Conservation (phyloP, 2,888 invertebrate genomes). For the Amphipoea oculea region DNA sequence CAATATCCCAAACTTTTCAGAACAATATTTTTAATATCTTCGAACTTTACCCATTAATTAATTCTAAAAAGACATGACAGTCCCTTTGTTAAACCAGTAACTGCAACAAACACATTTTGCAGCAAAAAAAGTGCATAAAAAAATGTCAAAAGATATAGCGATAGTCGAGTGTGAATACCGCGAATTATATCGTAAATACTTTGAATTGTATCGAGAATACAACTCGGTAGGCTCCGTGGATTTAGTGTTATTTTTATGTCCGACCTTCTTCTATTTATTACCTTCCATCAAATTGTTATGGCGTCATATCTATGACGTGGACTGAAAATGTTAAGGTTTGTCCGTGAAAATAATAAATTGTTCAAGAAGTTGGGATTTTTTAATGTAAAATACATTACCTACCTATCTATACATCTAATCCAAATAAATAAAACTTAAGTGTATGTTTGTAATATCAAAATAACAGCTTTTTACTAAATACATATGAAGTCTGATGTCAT, state of each 20-base stretch:
- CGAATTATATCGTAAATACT: slow-evolving; percentile 32
- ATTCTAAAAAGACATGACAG: background rate
- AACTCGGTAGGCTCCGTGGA: slow-evolving; percentile 24
- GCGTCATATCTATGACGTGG: slow-evolving; percentile 33
- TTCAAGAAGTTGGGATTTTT: slow-evolving; percentile 7
- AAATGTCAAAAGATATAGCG: slow-evolving; percentile 17
- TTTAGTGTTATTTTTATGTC: slow-evolving; percentile 61
- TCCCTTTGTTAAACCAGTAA: background rate
- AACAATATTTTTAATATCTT: background rate
- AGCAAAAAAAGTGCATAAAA: background rate
- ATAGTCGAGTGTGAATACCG: slow-evolving; percentile 18
- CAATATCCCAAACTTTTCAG: background rate
- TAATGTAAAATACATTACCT: background rate
- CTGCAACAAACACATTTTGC: background rate
- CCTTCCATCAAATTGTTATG: slow-evolving; percentile 56
- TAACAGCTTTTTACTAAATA: no score
- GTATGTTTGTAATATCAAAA: no score
- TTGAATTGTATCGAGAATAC: slow-evolving; percentile 28
- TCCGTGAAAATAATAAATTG: slow-evolving; percentile 8
- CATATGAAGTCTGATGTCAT: no score
- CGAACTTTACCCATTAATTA: background rate
- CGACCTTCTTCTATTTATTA: slow-evolving; percentile 55
- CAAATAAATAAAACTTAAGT: no score
- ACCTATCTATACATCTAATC: no score
- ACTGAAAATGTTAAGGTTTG: slow-evolving; percentile 4